Conservation (phyloP, 2,113 vertebrate genomes). For the Dermatemys mawii region DNA sequence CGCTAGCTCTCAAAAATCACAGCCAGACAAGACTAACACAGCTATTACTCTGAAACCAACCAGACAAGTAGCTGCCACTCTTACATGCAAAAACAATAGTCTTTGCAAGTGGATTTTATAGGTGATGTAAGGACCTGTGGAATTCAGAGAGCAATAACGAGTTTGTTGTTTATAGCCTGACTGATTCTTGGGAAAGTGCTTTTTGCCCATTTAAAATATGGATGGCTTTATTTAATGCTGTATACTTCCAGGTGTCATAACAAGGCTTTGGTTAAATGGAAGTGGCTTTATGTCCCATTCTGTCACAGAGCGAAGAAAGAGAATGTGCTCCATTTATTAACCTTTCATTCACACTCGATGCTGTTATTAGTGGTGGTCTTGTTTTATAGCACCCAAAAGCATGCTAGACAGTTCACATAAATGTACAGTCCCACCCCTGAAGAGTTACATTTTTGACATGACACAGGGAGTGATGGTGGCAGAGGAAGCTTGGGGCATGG, state of each 20-base stretch:
- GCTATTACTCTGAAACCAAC: too few species aligned
- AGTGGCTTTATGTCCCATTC: background rate
- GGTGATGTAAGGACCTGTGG: background rate
- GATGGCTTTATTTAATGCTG: background rate
- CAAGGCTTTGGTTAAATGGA: background rate
- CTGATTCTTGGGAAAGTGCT: background rate
- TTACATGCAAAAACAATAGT: background rate
- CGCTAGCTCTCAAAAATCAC: background rate
- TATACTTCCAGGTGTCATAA: background rate
- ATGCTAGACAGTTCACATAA: background rate
- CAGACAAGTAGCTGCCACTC: too few species aligned
- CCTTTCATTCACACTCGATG: background rate
- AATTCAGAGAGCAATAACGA: background rate
- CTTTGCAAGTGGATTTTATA: background rate
- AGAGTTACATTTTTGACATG: background rate
- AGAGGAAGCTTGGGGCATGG: background rate
- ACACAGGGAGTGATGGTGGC: constrained; percentile 32
- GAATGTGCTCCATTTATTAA: too few species aligned
- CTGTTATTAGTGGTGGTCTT: background rate
- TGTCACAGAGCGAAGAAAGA: background rate
- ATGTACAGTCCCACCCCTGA: background rate
- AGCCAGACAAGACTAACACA: too few species aligned
- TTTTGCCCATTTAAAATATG: constrained; percentile 4
- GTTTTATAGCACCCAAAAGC: background rate
- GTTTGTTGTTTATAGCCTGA: background rate